These are phyloP conservation scores for Scylla paramamosain DNA, from an alignment of 1,140 invertebrate genomes.

Conservation along the genomic window DNA sequence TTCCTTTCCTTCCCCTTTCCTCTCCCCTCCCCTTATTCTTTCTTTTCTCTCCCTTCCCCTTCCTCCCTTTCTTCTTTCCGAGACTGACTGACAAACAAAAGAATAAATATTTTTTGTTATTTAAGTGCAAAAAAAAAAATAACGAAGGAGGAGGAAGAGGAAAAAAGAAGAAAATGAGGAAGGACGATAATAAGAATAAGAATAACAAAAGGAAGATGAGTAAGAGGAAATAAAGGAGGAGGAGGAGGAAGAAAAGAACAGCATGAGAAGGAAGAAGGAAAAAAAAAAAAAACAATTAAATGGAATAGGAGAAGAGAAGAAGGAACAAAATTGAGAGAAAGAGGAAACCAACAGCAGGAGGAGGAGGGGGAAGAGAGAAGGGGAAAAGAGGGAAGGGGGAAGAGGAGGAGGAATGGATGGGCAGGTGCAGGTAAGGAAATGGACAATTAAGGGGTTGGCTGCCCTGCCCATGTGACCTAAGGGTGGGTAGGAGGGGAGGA, in stretches of 20 bases:
- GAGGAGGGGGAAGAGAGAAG: background rate
- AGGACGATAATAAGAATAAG: background rate
- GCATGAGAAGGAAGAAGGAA: background rate
- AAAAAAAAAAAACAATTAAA: background rate
- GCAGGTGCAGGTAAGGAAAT: slow-evolving; percentile 21
- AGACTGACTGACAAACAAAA: background rate
- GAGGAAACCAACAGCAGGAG: background rate
- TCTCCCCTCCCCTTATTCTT: background rate
- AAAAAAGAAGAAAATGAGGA: background rate
- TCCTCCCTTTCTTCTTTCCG: background rate
- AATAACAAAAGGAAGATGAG: background rate
- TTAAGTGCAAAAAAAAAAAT: background rate
- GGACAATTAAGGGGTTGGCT: background rate
- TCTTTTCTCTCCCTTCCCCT: background rate
- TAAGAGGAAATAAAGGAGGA: background rate
- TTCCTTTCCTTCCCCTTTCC: background rate
- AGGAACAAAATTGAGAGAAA: background rate
- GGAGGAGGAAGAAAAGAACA: background rate
- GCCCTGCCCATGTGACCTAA: background rate
- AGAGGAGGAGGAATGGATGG: background rate
- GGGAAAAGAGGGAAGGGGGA: background rate
- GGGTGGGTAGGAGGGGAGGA: background rate
- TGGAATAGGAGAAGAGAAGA: background rate
- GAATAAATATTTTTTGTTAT: too few species aligned
- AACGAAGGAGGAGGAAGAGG: background rate